Percentiles rank a stretch among this genome's conserved stretches.
Conservation (phyloP, 2,113 vertebrate genomes). For the Dryoscopus gambensis region DNA sequence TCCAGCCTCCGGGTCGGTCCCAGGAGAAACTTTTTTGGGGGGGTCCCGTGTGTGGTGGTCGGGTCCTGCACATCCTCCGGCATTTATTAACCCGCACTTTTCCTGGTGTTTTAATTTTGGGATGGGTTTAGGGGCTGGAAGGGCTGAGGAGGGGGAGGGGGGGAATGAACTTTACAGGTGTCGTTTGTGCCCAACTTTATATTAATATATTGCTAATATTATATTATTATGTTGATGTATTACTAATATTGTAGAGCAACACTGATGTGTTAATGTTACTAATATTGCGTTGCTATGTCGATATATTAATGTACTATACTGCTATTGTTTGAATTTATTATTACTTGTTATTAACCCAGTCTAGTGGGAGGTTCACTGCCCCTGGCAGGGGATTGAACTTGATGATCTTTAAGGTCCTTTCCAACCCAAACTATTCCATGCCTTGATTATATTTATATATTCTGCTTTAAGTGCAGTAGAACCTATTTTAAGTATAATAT, state of each 20-base stretch:
- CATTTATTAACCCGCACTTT: fast-evolving
- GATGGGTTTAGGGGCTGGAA: neutral
- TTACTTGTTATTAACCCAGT: neutral
- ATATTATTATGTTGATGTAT: neutral
- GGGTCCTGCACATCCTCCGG: neutral
- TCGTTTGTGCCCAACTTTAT: fast-evolving
- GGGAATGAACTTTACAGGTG: neutral
- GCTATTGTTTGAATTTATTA: neutral
- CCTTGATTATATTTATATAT: too few relatives aligned
- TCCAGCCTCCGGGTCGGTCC: fast-evolving
- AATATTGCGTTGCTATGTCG: fast-evolving
- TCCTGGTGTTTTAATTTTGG: neutral
- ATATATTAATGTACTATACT: too few relatives aligned
- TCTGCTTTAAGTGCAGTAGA: fast-evolving
- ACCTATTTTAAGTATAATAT: too few relatives aligned
- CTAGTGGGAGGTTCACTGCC: neutral
- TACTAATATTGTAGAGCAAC: too few relatives aligned
- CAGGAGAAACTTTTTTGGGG: neutral
- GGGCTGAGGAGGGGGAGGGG: fast-evolving
- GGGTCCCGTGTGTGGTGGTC: fast-evolving
- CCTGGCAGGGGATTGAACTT: neutral
- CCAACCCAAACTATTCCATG: neutral
- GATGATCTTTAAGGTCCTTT: neutral
- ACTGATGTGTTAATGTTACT: too few relatives aligned
- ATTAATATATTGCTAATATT: too few relatives aligned